Percentiles rank a stretch among this genome's conserved stretches.
These are phyloP conservation scores for Chloromyia formosa DNA, from an alignment of 2,888 invertebrate genomes.

Conservation along the genomic window DNA sequence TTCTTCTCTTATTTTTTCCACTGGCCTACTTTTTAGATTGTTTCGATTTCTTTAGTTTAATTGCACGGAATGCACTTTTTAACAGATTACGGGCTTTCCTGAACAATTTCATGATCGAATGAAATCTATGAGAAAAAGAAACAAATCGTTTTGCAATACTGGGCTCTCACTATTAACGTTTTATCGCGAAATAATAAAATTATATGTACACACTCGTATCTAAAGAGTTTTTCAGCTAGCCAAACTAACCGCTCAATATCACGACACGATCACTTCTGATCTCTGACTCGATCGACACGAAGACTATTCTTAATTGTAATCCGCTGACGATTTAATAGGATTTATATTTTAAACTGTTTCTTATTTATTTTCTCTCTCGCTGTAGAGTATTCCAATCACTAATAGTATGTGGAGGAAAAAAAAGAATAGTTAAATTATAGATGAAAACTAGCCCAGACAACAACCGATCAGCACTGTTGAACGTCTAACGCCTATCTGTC, in stretches of 20 bases:
- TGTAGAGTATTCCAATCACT: no score
- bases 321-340: no score
- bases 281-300: neutral
- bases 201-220: neutral
- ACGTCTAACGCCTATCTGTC: slow-evolving; percentile 66
- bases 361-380: no score
- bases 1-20: neutral
- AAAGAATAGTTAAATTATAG: no score
- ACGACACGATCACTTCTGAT: slow-evolving; percentile 20
- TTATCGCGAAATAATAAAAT: neutral
- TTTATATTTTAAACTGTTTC: no score
- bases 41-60: neutral
- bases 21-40: neutral
- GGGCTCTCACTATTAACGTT: neutral
- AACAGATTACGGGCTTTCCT: neutral
- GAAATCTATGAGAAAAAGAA: no score
- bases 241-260: neutral
- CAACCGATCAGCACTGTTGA: slow-evolving; percentile 65
- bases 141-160: no score
- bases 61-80: neutral
- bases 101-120: neutral
- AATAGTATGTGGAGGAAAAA: no score
- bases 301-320: no score
- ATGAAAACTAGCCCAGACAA: slow-evolving; percentile 58
- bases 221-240: neutral